Evolutionary conservation across 2,888 invertebrate genomes (phyloP), one percentile per base, ranked within the genome.

Genomic region (Stenoptilia bipunctidactyla): DNA sequence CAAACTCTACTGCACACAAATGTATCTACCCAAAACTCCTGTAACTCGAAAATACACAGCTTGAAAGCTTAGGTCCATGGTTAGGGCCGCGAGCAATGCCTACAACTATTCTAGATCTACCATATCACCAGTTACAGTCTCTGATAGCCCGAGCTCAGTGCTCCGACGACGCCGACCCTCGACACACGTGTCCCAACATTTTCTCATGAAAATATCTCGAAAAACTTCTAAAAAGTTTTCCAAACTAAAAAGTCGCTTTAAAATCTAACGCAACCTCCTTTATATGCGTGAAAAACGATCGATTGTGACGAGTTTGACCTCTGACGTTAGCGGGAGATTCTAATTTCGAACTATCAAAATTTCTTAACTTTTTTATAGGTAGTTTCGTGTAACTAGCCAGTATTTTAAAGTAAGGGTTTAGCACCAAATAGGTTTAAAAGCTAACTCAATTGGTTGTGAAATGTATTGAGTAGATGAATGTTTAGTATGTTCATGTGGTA

Each of bases 41-140:
- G 30, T 30, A 30, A 30, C 30, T 30, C 30, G 30, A 30, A 30
- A 30, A 3, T 3, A 12, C 10, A 8, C 12, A 9, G 30, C 30
- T n/a, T 30, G 30, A 9, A 30, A 30, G n/a, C 12, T 3, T 12
- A 30, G 12, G 2, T 12, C n/a, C 30, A n/a, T 30, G 10, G 30
- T 30, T n/a, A 12, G 30, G 30, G 30, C 30, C 10, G 9, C 30
- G 20, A 20, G 30, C 30, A 30, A 30, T 30, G 57, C 56, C 65
- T 69, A 69, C 59, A 64, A 55, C 63, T 69, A 68, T 66, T 56
- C 76, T 75, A 79, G 77, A 75, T 66, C 64, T 62, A 59, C 58
- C 55, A 47, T 74, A 71, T 69, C 73, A 70, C 60, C 20, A 20
- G 20, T 20, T 20, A 5, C 20, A 20, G 20, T 20, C 20, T 54